Evolutionary conservation across 1,140 invertebrate genomes (phyloP), one percentile per base, ranked within the genome.

Genomic region (Dolichoris vasculosae): DNA sequence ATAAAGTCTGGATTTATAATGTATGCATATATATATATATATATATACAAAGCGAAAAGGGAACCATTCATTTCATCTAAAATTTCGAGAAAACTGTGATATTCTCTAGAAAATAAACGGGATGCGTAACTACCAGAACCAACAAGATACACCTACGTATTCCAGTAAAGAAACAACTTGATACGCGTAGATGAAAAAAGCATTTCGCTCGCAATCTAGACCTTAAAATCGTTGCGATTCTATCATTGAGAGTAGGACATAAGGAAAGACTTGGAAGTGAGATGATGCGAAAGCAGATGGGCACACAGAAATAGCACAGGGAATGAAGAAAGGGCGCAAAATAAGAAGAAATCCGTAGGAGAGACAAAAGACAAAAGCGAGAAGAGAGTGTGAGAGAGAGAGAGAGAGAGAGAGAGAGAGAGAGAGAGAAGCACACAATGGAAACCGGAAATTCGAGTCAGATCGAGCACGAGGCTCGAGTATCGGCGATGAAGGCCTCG

Each of bases 131-230:
- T 55, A 81, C 79, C 67, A 26, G 32, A 86, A 17, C 69, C 35
- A 13, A 32, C 2, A 55, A 59, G 30, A 78, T 55, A 79, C 91
- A 86, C 90, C 90, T 87, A 92, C 90, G 88, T 87, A 76, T 26
- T 43, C 30, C 77, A n/a, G 51, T 13, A 69, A 67, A 67, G 67
- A 84, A 73, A 91, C 89, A 89, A 89, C 90, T 90, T 89, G 89
- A 91, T 89, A 90, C 88, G 89, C 90, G 88, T 13, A 69, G 43
- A 51, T 2, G 55, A 23, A 40, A 86, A 87, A 90, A 86, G 80
- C 89, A 88, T 91, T 90, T 91, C 89, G 86, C 88, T 91, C 89
- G 90, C 90, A 90, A 91, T 91, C 90, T 91, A 90, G 86, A 76
- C 89, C 88, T 88, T 86, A 89, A 87, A 91, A 90, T 89, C 88